Evolutionary conservation across 2,888 invertebrate species (phyloP), one percentile per base, ranked within the genome.

Genomic region (Zootermopsis nevadensis): DNA sequence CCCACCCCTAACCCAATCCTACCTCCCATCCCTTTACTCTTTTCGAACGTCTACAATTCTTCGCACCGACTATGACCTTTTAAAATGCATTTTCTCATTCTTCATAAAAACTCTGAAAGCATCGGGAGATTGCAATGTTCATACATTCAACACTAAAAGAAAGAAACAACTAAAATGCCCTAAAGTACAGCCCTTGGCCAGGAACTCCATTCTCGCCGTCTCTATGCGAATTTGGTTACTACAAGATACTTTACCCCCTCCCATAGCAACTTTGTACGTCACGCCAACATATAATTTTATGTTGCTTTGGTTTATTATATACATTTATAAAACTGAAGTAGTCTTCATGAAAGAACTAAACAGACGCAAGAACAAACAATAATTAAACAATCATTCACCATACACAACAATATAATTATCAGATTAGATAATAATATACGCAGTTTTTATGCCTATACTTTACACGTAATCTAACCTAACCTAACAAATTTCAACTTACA

Each of bases 31-130:
- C 35, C 79, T 35, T 80, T 24, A 4, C 79, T 79, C 60, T 22
- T 79, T 35, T 79, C 66, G 30, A 31, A 60, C 60, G 60, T 60
- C 35, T 66, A 15, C 60, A 66, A 35, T 60, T 38, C 80, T 67
- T 69, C 38, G 12, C 80, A 24, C 31, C 38, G 55, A 38, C 30
- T 82, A 27, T 82, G 82, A 82, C 82, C 82, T 82, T 82, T 82
- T 82, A 77, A 82, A 82, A 82, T 82, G 82, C 82, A 77, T 66
- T 82, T 82, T 31, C 66, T 31, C 77, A 53, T 48, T 42, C 76
- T 27, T 76, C 19, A 76, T 31, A 76, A 76, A 76, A 48, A 76
- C n/a, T 22, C 76, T 76, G 48, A 76, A 76, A 76, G 53, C 77
- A 77, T 30, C 19, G 55, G 53, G 55, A 77, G 77, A 77, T 77